Evolutionary conservation across 2,888 invertebrate species (phyloP), one percentile per base, ranked within the genome.

Genomic region (Patella caerulea): DNA sequence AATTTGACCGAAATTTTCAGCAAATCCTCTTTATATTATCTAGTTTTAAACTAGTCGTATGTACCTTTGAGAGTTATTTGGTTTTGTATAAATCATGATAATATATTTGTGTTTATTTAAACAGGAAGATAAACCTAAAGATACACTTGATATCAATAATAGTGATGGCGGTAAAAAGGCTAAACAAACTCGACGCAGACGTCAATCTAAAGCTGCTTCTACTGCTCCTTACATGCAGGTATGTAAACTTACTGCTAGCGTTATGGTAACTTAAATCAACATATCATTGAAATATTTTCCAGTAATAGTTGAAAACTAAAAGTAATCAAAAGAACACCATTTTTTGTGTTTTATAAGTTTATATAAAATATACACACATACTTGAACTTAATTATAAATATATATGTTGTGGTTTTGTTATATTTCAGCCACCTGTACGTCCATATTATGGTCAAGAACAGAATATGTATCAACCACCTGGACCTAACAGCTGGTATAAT

Each of bases 401-500:
- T 29, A 29, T 2, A 7, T 45, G 45, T 45, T 45, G 45, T 45
- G 45, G 77, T 55, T 54, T 72, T 34, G 69, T 74, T 73, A 73
- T 65, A 15, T 78, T 80, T 70, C 81, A 85, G 82, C 84, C 84
- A 15, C 74, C 81, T 19, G 75, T 81, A 55, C 74, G 83, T 14
- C 83, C 78, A 11, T 83, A 83, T 75, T 77, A 75, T 19, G 76
- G 78, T 14, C 79, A 81, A 55, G 65, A 65, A 19, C 65, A 19
- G 19, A 65, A 65, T 0, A 83, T 85, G 75, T 85, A 85, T 71
- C 83, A 83, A 7, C 86, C 83, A 17, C 83, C 80, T n/a, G 81
- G 80, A 0, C 85, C 85, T n/a, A 81, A 83, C 55, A 78, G 83
- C 56, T 86, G 79, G 84, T 86, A 86, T 85, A 83, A 83, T 69